A percentile compares a stretch with the other conserved stretches of the same genome.
phyloP scores from a whole-genome alignment of 1,140 invertebrate species.

The Tyrophagus putrescentiae region DNA sequence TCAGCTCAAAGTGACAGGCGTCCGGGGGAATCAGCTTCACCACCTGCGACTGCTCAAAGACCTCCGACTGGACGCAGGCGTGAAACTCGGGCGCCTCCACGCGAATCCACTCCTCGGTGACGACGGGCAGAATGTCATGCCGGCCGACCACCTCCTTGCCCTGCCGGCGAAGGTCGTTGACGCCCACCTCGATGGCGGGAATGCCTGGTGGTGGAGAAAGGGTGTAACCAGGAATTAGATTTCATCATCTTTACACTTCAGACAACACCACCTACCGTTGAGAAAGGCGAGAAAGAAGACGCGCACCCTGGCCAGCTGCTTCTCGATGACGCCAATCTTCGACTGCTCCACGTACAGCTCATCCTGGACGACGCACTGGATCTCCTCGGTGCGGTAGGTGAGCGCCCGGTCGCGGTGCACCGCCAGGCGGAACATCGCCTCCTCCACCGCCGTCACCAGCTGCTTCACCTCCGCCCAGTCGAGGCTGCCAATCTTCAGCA shows the following conservation, averaged over 20 bases:
- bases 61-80: constrained; percentile 74
- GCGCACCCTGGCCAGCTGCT: constrained; percentile 84
- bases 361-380: constrained; percentile 89
- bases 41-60: constrained; percentile 70
- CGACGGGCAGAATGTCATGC: constrained; percentile 97
- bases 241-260: background rate
- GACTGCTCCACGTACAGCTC: constrained; percentile 89
- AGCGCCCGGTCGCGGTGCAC: constrained; percentile 74
- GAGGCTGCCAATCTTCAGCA: constrained; percentile 86
- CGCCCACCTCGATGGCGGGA: constrained; percentile 87
- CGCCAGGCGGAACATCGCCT: constrained; percentile 53
- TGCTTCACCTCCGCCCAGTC: constrained; percentile 74
- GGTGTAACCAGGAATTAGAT: constrained; percentile 14
- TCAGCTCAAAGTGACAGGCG: constrained; percentile 91
- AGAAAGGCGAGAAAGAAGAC: constrained; percentile 88
- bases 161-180: constrained; percentile 89
- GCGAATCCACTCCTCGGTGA: constrained; percentile 98
- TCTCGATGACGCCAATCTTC: constrained; percentile 61
- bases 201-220: constrained; percentile 58
- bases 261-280: constrained; percentile 34
- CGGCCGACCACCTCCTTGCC: constrained; percentile 96
- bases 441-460: constrained; percentile 47
- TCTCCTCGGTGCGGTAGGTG: constrained; percentile 93
- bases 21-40: constrained; percentile 75
- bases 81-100: constrained; percentile 89